Evolutionary conservation across 2,113 vertebrate species (phyloP), one percentile per base, ranked within the genome.

Genomic region (human): DNA sequence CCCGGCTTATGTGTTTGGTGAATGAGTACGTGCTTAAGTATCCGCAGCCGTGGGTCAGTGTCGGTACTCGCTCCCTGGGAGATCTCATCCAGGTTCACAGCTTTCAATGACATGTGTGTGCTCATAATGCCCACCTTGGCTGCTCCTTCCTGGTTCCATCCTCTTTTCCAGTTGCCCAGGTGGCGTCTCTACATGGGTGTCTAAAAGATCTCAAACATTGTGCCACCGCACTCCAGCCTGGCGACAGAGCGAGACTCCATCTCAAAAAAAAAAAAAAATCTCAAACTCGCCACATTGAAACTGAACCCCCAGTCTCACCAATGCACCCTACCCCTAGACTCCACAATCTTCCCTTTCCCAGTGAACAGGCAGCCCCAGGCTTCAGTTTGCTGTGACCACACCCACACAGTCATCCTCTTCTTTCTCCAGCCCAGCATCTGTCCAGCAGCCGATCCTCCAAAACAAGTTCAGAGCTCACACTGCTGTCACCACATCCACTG

Each of bases 261-360:
- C 61, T 64, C 27, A 64, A 64, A 64, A 14, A 64, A 64, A 30
- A 40, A 61, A 61, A 64, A 64, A 32, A 64, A 32, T 20, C 9
- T 64, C 43, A 32, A 48, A 38, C 81, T 38, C 0, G 1, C 6
- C 18, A 1, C 25, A 2, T 38, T 76, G 13, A n/a, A 30, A 10
- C 2, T 0, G 75, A 68, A 70, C 20, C 48, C 3, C 1, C 13
- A 1, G 2, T n/a, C 59, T n/a, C 17, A 9, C 6, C 13, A 7
- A 2, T 64, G 12, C 11, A 17, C 25, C 73, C 12, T 3, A 3
- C 27, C 55, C 23, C 17, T 8, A 61, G 61, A 23, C 32, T 25
- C 27, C 64, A 43, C 5, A 0, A 1, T 22, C 45, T 70, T 32
- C 32, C 22, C 48, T 61, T 25, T 32, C 80, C 18, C 1, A 3